Base-by-base conservation (phyloP, 2,113 vertebrate genomes). In the Myiagra hebetior region DNA sequence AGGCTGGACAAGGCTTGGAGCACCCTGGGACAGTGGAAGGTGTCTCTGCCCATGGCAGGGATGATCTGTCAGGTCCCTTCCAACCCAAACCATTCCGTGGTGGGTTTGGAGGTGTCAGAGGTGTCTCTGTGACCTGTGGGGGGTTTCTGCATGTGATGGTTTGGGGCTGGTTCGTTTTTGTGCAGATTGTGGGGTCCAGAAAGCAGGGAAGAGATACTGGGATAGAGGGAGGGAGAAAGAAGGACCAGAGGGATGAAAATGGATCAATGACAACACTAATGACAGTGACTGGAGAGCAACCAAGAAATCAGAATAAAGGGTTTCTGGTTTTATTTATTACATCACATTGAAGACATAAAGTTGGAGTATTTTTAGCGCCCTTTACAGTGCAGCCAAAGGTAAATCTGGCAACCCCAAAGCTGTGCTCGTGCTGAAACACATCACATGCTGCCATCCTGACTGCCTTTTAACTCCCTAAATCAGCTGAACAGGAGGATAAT, bases 381-480 rank as follows among this genome's bases (percentile, higher is more conserved):
- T 72, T 72, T n/a, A 5, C 4, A 68, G 35, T 6, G 26, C 70
- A 84, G 68, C 23, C 49, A 90, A 67, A 90, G 72, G 67, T 46
- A 33, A 86, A 93, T 74, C 41, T 46, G 39, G 60, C 18, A 16
- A 27, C 13, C n/a, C 49, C 39, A 57, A 41, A 79, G 85, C 47
- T 31, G 16, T 22, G 39, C 12, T 35, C 4, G 1, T 26, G 18
- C 28, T 90, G 35, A 1, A 41, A 80, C 42, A 18, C 2, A n/a
- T 57, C 82, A 30, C 53, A 22, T 19, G 42, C 55, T 91, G 75
- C 92, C 86, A 57, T n/a, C 79, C 88, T 67, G 56, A 19, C 81
- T 94, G 95, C 75, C 85, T 95, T 94, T 93, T 85, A 83, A 63
- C 82, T 86, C 39, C 86, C 86, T 44, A 63, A 89, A 85, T 93